Evolutionary conservation across 2,113 vertebrate genomes (phyloP), one percentile per base, ranked within the genome.

Genomic region (Nanorana parkeri): DNA sequence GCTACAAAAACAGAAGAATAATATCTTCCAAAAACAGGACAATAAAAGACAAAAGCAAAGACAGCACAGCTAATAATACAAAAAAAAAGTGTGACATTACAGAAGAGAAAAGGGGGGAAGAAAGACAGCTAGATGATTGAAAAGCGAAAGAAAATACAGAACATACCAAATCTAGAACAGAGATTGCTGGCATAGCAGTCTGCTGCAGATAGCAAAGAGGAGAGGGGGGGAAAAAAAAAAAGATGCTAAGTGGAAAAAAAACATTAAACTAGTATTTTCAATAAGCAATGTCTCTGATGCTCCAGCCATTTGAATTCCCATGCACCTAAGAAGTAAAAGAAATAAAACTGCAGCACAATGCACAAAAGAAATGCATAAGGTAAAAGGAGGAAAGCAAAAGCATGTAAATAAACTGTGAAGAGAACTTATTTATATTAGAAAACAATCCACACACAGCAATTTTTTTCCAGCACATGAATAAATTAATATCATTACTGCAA

Each of bases 131-230:
- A 87, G 87, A 88, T 89, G 78, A 90, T 86, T 85, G 79, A 91
- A 91, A 89, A 91, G 88, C 90, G 90, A 91, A 91, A 90, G 93
- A 91, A 92, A 91, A 91, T 75, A 92, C 86, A 94, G 90, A 95
- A 99, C 98, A 95, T 99, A 99, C 98, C 98, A 99, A 99, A 94
- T 99, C 97, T 98, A 99, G 97, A 95, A 99, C 97, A 96, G 98
- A 99, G 95, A 99, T 99, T 96, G 98, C 96, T 96, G 97, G 97
- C 94, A 99, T 88, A 98, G 97, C 96, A 96, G 96, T 99, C 97
- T 98, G 97, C 96, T 97, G 98, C 96, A 94, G 92, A 91, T 87
- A 92, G 91, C 90, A 91, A 92, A 89, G 89, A 87, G 87, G 87
- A 67, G 86, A 90, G 63, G 87, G 87, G 87, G 64, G 41, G 86